Evolutionary conservation across 2,113 vertebrate genomes (phyloP).

Genomic region (Odocoileus hemionus): DNA sequence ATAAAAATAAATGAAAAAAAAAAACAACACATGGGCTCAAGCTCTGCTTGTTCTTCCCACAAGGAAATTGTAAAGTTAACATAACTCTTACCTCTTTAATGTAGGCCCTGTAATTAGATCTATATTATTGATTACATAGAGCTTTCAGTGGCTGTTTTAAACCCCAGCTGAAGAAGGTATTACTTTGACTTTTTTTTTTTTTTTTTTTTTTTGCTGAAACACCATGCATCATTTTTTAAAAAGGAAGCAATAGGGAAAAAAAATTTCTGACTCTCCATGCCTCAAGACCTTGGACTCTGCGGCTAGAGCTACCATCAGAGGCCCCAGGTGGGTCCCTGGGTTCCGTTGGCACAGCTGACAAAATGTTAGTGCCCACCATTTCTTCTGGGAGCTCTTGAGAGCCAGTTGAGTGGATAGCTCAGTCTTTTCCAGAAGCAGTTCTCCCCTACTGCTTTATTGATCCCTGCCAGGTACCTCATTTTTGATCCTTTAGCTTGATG

Average conservation of each 20-base stretch:
- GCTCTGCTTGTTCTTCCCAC: slow-evolving; percentile 13
- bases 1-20: too few species aligned
- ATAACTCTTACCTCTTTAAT: slow-evolving; percentile 63
- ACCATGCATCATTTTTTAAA: slow-evolving; percentile 24
- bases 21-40: not conserved
- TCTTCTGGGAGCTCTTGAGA: slow-evolving; percentile 63
- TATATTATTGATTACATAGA: slow-evolving; percentile 70
- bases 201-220: slow-evolving; percentile 18
- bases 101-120: slow-evolving; percentile 51
- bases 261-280: not conserved
- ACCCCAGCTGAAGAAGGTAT: slow-evolving; percentile 18
- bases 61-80: slow-evolving; percentile 67
- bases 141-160: slow-evolving; percentile 67
- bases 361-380: slow-evolving; percentile 70
- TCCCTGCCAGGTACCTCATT: slow-evolving; percentile 66
- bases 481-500: slow-evolving; percentile 54
- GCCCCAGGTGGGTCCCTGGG: slow-evolving; percentile 37
- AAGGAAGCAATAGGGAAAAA: not conserved
- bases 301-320: slow-evolving; percentile 38
- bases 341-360: slow-evolving; percentile 70
- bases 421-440: slow-evolving; percentile 66
- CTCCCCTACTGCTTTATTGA: slow-evolving; percentile 71
- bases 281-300: slow-evolving; percentile 66
- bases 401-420: slow-evolving; percentile 70
- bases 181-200: slow-evolving; percentile 23